These are phyloP conservation scores for Pseudonaja textilis DNA, from an alignment of 2,113 vertebrate genomes.

Conservation along the genomic window DNA sequence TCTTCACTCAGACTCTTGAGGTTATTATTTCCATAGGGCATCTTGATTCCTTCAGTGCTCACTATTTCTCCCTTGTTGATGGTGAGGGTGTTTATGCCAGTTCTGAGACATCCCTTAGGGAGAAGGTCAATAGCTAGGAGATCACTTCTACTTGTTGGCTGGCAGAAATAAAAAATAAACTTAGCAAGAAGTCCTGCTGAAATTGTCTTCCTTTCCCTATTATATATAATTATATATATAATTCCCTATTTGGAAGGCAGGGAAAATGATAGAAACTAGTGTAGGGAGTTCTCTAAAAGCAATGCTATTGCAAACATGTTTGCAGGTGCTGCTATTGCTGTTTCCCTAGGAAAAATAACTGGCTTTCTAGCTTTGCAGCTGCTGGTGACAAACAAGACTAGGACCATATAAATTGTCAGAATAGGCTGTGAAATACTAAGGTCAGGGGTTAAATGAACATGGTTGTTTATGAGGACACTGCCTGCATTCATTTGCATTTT, in stretches of 20 bases:
- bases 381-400: conserved; percentile 65
- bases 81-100: background rate
- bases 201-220: background rate
- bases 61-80: background rate
- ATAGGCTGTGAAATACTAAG: conserved; percentile 97
- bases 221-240: too few relatives aligned
- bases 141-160: background rate
- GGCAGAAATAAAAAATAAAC: background rate
- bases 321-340: background rate
- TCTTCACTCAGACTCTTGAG: background rate
- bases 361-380: conserved; percentile 60
- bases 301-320: background rate
- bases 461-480: conserved; percentile 99
- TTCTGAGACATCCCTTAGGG: background rate
- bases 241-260: background rate
- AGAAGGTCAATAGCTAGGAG: background rate
- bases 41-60: background rate
- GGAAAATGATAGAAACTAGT: conserved; percentile 9
- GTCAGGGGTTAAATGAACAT: conserved; percentile 99
- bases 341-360: background rate
- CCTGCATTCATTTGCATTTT: conserved; percentile 99
- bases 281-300: conserved; percentile 33
- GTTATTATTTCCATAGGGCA: background rate
- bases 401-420: conserved; percentile 92
- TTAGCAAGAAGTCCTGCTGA: background rate